Evolutionary conservation across 2,113 vertebrate genomes (phyloP).

Genomic region (Prunella fulvescens): DNA sequence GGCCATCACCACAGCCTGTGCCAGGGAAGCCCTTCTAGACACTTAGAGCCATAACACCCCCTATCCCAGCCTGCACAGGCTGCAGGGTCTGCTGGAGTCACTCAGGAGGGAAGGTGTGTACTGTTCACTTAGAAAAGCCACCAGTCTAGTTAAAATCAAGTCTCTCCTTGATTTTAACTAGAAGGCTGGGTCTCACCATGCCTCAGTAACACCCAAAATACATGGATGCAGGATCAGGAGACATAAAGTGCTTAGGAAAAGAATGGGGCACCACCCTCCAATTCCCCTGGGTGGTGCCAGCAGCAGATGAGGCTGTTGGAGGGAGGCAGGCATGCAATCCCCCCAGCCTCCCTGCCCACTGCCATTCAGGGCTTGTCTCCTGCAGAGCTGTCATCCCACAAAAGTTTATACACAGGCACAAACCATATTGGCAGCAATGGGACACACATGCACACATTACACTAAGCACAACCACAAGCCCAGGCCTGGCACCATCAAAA

Average conservation of each 20-base stretch:
- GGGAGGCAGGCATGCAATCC: not conserved
- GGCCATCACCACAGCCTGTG: not conserved
- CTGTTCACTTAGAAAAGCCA: not conserved
- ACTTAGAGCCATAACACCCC: not conserved
- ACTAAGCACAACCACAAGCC: not conserved
- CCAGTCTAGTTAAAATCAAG: not conserved
- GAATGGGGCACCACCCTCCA: not conserved
- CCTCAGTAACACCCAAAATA: not conserved
- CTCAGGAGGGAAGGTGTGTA: not conserved
- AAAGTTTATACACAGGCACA: not conserved
- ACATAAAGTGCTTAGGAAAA: not conserved
- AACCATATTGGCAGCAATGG: not conserved
- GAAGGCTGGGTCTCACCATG: not conserved
- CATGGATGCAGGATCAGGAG: not conserved
- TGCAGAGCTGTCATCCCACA: not conserved
- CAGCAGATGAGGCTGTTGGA: not conserved
- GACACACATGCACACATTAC: accelerated
- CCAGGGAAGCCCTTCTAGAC: not conserved
- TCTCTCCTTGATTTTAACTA: not conserved
- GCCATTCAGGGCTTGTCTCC: not conserved
- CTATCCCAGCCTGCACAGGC: not conserved
- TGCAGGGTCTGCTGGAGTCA: not conserved
- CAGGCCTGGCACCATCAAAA: not conserved
- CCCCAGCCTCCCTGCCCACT: accelerated
- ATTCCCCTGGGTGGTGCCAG: not conserved